Conservation (phyloP, 2,797 vertebrate genomes). For the Chanos chanos region DNA sequence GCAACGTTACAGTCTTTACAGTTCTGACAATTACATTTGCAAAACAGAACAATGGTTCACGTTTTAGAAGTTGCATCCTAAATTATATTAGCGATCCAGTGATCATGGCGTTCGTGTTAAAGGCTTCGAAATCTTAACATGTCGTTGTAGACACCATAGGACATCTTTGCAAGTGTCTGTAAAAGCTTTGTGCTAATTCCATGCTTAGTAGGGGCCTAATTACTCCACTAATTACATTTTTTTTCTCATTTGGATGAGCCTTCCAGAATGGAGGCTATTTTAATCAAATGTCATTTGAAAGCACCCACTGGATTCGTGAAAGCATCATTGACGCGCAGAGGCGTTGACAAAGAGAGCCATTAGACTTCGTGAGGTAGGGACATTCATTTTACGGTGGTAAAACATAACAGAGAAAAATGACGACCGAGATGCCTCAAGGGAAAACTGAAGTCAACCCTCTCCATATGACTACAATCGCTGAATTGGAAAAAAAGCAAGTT, state of each 20-base stretch:
- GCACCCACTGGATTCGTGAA: constrained; percentile 6
- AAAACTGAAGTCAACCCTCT: constrained; percentile 20
- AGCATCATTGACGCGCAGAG: constrained; percentile 1
- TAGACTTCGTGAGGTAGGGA: constrained; percentile 32
- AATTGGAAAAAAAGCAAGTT: neutral
- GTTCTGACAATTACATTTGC: no score
- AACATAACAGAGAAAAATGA: constrained; percentile 19
- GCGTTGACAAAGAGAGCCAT: constrained; percentile 32
- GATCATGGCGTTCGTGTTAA: neutral
- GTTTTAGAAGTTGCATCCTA: no score
- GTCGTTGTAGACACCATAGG: neutral
- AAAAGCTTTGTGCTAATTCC: constrained; percentile 1
- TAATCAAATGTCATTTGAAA: constrained; percentile 31
- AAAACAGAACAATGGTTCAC: no score
- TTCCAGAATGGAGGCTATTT: constrained; percentile 18
- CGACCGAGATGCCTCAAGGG: neutral
- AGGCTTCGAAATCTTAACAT: neutral
- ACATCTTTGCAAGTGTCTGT: neutral
- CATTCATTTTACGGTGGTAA: constrained; percentile 20
- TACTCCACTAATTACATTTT: neutral
- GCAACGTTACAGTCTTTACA: no score
- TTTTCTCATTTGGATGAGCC: constrained; percentile 5
- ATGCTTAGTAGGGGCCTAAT: neutral
- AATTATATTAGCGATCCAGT: no score
- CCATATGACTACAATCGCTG: constrained; percentile 24